Base-by-base conservation (phyloP, 2,797 vertebrate genomes). In the Gallinago stenura region DNA sequence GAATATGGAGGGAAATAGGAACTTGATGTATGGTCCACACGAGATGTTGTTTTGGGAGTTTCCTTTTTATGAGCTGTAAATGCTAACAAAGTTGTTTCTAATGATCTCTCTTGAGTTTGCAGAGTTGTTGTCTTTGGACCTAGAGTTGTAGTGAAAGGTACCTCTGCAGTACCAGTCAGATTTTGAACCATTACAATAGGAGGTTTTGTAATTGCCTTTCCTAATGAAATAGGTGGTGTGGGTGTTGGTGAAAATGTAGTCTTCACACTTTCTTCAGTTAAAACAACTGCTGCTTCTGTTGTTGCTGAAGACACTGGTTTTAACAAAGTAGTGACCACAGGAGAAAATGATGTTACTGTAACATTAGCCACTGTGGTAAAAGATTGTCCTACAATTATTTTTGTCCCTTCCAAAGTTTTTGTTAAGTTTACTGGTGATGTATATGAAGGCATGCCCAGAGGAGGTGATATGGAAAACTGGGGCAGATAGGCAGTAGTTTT, bases 281-380 rank as follows among this genome's bases (percentile, higher is more conserved):
- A 72, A 89, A 54, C 53, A 73, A 72, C 60, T 64, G 95, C 93
- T 57, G 83, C 30, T 79, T 95, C 91, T 89, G 83, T 50, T 57
- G 96, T 97, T 93, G 96, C 79, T 26, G 95, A 69, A 66, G 97
- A 68, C 24, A 69, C 31, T 15, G 80, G 89, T 22, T 91, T 90
- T 92, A 97, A 89, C 11, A 87, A 77, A 75, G 96, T 96, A 90
- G 95, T 97, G 10, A 93, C 39, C 22, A 31, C 18, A 87, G 95
- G 92, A 78, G 83, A 64, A 96, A 87, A 65, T 31, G 85, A 69
- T 37, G 85, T 77, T 84, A 60, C 72, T 80, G 90, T 97, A 60
- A 96, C 71, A 79, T 94, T 93, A 60, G 79, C 35, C 58, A 43
- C 16, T 17, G 66, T 45, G 20, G 56, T 46, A 80, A 39, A 86